These are phyloP conservation scores for Schizopygopsis malacanthus DNA, from an alignment of 2,797 vertebrate species.

Conservation along the genomic window DNA sequence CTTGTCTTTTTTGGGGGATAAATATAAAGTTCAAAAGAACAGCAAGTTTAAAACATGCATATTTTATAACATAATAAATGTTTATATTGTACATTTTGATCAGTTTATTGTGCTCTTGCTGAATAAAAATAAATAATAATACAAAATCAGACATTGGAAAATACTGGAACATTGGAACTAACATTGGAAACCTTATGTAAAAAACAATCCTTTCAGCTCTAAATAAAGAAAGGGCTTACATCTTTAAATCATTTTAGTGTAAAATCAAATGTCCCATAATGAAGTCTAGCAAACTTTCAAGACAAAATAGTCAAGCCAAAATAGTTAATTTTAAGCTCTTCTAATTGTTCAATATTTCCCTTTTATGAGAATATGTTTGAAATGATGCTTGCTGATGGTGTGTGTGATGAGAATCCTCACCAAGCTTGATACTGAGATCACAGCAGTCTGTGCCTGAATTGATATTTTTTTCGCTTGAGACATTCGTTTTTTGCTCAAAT, in stretches of 20 bases:
- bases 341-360: background rate
- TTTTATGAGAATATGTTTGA: background rate
- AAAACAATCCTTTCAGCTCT: background rate
- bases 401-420: conserved; percentile 34
- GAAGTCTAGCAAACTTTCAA: background rate
- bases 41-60: background rate
- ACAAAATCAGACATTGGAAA: no score
- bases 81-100: background rate
- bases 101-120: background rate
- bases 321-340: background rate
- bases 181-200: background rate
- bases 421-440: conserved; percentile 34
- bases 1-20: fast-evolving
- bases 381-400: conserved; percentile 1
- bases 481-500: conserved; percentile 25
- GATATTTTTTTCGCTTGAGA: conserved; percentile 37
- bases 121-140: background rate
- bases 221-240: background rate
- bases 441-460: conserved; percentile 28
- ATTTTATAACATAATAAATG: background rate
- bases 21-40: background rate
- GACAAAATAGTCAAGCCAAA: background rate
- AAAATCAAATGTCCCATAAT: background rate
- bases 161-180: background rate
- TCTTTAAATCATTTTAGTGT: background rate